Evolutionary conservation across 2,113 vertebrate genomes (phyloP), one percentile per base, ranked within the genome.

Genomic region (Chionodraco myersi): DNA sequence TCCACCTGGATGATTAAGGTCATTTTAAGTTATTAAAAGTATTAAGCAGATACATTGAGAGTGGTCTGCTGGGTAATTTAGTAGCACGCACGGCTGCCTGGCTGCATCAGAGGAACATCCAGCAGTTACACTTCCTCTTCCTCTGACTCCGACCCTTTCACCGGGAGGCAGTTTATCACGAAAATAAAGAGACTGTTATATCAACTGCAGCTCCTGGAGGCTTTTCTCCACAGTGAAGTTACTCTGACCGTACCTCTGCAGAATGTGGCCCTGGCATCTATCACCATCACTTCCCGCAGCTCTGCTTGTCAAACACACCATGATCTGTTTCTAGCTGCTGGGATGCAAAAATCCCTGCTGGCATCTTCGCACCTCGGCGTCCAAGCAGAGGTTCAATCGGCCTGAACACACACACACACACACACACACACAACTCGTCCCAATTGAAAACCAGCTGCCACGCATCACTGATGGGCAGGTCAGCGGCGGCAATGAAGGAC

Each of bases 401-500:
- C 45, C 21, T 61, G 11, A 56, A 49, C 51, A 30, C 44, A 58
- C 26, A 26, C 26, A 51, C 30, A 44, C 23, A 53, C 47, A 41
- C 12, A 21, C 21, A 21, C 21, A 21, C 21, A 21, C 21, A 21
- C 21, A n/a, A 47, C 21, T 41, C 56, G 26, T 62, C 64, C 60
- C 71, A 49, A 56, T 58, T 72, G 74, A 74, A 86, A 74, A 36
- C 57, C 83, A 56, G 66, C 81, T 83, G 70, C 88, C 72, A 80
- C 47, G 76, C 80, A 77, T 88, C 85, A 63, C 84, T 84, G 86
- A 87, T 73, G 74, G 87, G 80, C 79, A 79, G 90, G 79, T 85
- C 86, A 71, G 71, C 77, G 72, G 7, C 53, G 0, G 77, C 75
- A 72, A 84, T 89, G 92, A 93, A 94, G 89, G 92, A 93, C 91